These are phyloP conservation scores for Myzus persicae DNA, from an alignment of 1,140 invertebrate genomes.

Conservation along the genomic window DNA sequence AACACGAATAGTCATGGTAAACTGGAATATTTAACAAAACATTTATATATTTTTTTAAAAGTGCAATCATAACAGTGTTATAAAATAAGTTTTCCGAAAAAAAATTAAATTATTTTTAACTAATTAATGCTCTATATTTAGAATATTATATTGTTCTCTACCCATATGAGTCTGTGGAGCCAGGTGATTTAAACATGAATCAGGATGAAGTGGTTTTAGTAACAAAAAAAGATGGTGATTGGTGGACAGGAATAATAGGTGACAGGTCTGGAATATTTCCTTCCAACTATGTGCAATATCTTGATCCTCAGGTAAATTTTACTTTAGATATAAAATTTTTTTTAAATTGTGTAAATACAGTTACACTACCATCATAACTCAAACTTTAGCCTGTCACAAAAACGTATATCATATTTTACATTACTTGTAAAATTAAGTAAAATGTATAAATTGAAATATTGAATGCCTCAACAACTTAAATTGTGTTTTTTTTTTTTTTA, in stretches of 20 bases:
- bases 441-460: no score
- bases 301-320: constrained; percentile 55
- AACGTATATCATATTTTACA: no score
- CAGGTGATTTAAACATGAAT: constrained; percentile 90
- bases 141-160: constrained; percentile 87
- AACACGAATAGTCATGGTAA: background rate
- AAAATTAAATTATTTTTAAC: constrained; percentile 56
- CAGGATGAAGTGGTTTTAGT: constrained; percentile 90
- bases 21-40: background rate
- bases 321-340: background rate
- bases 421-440: no score
- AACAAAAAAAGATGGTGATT: constrained; percentile 90
- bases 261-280: constrained; percentile 92
- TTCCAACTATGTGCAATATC: constrained; percentile 85
- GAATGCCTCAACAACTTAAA: background rate
- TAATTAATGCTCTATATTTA: constrained; percentile 58
- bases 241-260: constrained; percentile 95
- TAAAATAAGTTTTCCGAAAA: background rate
- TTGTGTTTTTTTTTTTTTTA: no score
- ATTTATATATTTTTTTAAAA: no score
- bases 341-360: background rate
- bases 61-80: background rate
- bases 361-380: background rate
- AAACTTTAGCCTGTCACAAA: background rate
- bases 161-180: constrained; percentile 85